Conservation (phyloP, 2,888 invertebrate species). For the Osedax frankpressi region DNA sequence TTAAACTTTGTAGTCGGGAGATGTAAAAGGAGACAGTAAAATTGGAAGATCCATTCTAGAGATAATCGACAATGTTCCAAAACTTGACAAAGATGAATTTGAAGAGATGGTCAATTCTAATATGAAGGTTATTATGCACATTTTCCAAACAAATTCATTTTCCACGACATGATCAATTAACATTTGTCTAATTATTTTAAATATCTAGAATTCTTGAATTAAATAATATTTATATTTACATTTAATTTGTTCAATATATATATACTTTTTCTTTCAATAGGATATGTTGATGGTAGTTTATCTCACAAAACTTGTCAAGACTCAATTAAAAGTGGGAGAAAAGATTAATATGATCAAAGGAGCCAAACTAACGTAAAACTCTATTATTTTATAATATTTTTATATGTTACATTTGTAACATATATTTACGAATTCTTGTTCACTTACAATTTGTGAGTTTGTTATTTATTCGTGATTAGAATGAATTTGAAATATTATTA, state of each 20-base stretch:
- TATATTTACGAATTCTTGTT: not conserved
- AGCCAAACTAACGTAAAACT: not conserved
- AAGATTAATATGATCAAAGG: conserved; percentile 53
- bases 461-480: not conserved
- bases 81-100: conserved; percentile 76
- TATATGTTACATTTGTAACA: not conserved
- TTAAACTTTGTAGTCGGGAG: too few relatives aligned
- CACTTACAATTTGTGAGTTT: not conserved
- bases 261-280: conserved; percentile 41
- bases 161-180: too few relatives aligned
- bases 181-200: too few relatives aligned
- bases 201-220: too few relatives aligned
- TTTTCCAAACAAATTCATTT: too few relatives aligned
- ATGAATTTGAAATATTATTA: not conserved
- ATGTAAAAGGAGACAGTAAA: conserved; percentile 63
- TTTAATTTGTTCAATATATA: too few relatives aligned
- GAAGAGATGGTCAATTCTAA: conserved; percentile 88
- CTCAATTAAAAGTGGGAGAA: conserved; percentile 88
- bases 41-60: conserved; percentile 67
- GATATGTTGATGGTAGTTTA: conserved; percentile 94
- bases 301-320: conserved; percentile 84
- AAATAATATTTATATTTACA: too few relatives aligned
- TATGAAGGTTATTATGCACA: conserved; percentile 71
- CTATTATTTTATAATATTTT: not conserved
- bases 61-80: conserved; percentile 78